Evolutionary conservation across 2,888 invertebrate species (phyloP).

Genomic region (Xanthorhoe designata): DNA sequence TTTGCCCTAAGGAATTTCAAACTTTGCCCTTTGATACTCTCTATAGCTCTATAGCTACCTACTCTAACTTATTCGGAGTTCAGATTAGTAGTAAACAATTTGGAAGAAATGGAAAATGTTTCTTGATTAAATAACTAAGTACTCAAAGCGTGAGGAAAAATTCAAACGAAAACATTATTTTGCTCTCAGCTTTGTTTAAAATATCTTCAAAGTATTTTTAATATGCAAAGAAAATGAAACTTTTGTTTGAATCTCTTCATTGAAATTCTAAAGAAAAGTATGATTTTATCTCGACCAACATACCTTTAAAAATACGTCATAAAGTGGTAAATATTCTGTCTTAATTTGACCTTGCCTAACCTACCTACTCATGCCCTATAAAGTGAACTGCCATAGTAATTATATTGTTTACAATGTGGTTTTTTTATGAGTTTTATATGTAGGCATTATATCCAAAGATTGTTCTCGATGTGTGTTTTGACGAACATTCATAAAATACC

Average conservation of each 20-base stretch:
- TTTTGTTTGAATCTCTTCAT: not conserved
- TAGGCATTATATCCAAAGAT: not conserved
- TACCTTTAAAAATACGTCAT: not conserved
- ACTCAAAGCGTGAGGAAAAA: conserved; percentile 1
- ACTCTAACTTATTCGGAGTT: conserved; percentile 4
- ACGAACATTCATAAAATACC: not conserved
- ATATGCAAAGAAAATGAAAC: conserved; percentile 1
- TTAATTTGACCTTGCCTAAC: conserved; percentile 5
- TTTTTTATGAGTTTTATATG: not conserved
- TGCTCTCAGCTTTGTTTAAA: conserved; percentile 2
- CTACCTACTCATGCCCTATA: not conserved
- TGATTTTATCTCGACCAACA: not conserved
- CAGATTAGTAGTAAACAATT: conserved; percentile 5
- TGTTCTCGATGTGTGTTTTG: not conserved
- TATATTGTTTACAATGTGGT: not conserved
- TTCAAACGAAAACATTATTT: conserved; percentile 6
- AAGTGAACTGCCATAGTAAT: not conserved
- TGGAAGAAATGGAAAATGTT: conserved; percentile 4
- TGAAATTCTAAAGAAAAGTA: conserved; percentile 2
- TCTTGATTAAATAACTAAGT: conserved; percentile 7
- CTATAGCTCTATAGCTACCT: not conserved
- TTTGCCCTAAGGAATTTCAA: conserved; percentile 56
- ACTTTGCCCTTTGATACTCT: conserved; percentile 41
- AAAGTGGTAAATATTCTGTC: not conserved
- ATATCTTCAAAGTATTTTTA: conserved; percentile 3